Evolutionary conservation across 2,888 invertebrate genomes (phyloP), one percentile per base, ranked within the genome.

Genomic region (Ophioninae sp.): DNA sequence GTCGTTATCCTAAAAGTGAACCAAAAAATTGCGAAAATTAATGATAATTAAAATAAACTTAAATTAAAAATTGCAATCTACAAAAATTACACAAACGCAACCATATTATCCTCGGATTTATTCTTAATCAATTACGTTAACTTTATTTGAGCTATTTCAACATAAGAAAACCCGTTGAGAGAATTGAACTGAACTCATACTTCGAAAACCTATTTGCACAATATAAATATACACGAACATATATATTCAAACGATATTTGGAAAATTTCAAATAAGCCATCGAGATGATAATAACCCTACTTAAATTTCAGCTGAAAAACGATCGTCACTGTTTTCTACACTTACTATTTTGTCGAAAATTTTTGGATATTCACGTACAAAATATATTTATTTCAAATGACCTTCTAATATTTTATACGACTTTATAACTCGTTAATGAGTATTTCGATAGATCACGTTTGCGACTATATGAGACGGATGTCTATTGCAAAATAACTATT

Each of bases 61-160:
- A 68, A 44, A 82, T 85, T 84, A 82, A 85, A 80, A 75, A 87
- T 85, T 84, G 84, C 21, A 68, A 87, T 80, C 59, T 85, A 81
- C 87, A 88, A 87, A 86, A 82, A 85, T 88, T 82, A 87, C 81
- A 85, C 86, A 87, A 89, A 90, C 87, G 86, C 87, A 90, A 90
- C 90, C 90, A 91, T 87, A 88, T 86, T 86, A 85, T 88, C 88
- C 87, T 17, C 39, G 23, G 17, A 61, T 62, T 21, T 21, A 62
- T 62, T 20, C 17, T 44, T 10, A n/a, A 62, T 73, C 44, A 44
- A 73, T 61, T 41, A 17, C 21, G 44, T 50, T 6, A 7, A 7
- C 30, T 68, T 67, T 7, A 44, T 44, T 68, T 68, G 50, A 30
- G 30, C 30, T 30, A 30, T 5, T 23, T 6, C 21, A 67, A 23